A percentile compares a stretch with the other conserved stretches of the same genome.
Conservation (phyloP, 2,888 invertebrate genomes). For the Mythimna pallens region DNA sequence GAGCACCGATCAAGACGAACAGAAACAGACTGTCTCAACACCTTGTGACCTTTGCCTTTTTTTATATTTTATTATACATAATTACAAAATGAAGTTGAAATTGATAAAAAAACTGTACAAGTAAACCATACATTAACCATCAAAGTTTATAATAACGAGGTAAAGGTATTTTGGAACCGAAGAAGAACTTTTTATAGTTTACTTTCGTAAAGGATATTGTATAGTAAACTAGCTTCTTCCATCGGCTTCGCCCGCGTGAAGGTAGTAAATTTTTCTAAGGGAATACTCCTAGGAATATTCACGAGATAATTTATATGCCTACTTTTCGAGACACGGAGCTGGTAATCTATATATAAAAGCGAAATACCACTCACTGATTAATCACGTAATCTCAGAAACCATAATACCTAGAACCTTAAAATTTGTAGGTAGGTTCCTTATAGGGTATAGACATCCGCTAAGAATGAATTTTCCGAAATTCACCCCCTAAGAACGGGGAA, state of each 20-base stretch:
- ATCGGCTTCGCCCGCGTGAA: background rate
- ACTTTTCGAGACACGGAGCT: no score
- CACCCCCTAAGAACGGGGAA: no score
- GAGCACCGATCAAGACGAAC: background rate
- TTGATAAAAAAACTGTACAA: conserved; percentile 3
- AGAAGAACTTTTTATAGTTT: conserved; percentile 35
- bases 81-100: conserved; percentile 4
- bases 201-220: conserved; percentile 7
- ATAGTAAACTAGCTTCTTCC: conserved; percentile 28
- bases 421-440: no score
- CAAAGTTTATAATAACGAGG: conserved; percentile 58
- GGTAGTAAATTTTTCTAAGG: no score
- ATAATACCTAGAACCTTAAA: no score
- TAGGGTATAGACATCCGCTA: no score
- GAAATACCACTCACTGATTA: no score
- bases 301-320: no score
- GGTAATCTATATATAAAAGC: no score
- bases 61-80: background rate
- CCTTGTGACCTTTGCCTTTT: background rate
- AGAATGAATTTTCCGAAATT: no score
- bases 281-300: no score
- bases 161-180: conserved; percentile 21
- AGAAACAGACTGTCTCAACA: background rate
- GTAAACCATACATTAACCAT: conserved; percentile 32
- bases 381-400: no score